Evolutionary conservation across 2,888 invertebrate species (phyloP), one percentile per base, ranked within the genome.

Genomic region (Dugesia japonica): DNA sequence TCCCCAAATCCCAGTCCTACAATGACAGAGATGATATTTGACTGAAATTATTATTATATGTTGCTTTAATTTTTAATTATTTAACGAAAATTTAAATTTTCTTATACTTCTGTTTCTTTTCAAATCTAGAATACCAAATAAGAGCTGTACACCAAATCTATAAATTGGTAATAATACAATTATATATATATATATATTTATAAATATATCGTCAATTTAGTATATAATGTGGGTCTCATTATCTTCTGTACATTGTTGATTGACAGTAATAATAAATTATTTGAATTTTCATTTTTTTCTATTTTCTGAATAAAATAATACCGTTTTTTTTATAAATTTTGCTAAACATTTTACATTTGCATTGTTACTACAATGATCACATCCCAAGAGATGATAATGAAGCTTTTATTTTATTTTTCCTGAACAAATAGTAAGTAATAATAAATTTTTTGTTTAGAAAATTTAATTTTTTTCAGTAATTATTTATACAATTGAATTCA

Each of bases 151-250:
- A 31, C 31, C 31, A 56, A 4, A 56, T 1, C 56, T 13, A 23
- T n/a, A n/a, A n/a, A n/a, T n/a, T 56, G 23, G n/a, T 20, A 56
- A 56, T 20, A 56, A 56, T n/a, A 56, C 4, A n/a, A 56, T 9
- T 56, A 4, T n/a, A 9, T 56, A 56, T 7, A 20, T 13, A 38
- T 17, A 9, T 4, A 13, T 7, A n/a, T 7, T 13, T 56, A 56
- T 56, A 56, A 23, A 56, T 56, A 56, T 56, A 56, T 56, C 56
- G 17, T 56, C 4, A 4, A 56, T 56, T 56, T 56, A n/a, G 56
- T 56, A 56, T 56, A 4, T 56, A 56, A 56, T 56, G n/a, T 56
- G 4, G 56, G 56, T 56, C 56, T 56, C 56, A 56, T 56, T 56
- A 56, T 56, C 56, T 23, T 56, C n/a, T 56, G 56, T 56, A 56